Percentiles rank a stretch among this genome's conserved stretches.
These are phyloP conservation scores for Drosophila saltans DNA, from an alignment of 1,140 invertebrate genomes.

Conservation along the genomic window DNA sequence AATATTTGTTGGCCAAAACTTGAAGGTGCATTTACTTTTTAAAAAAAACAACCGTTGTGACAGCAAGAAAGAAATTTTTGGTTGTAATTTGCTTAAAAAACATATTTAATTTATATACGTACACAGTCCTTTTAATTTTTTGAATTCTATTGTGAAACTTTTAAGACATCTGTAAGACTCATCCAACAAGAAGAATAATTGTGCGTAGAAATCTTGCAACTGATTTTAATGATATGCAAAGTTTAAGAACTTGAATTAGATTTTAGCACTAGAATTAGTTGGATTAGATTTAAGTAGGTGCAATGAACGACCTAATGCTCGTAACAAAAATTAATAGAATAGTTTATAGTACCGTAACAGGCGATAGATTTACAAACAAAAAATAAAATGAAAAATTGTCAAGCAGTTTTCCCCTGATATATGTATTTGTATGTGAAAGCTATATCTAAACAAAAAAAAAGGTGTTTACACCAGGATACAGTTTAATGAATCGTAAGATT, in stretches of 20 bases:
- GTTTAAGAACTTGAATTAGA: constrained; percentile 14
- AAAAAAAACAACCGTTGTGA: background rate
- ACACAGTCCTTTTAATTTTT: background rate
- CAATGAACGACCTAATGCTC: constrained; percentile 16
- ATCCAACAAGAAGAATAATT: constrained; percentile 6
- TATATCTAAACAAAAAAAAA: background rate
- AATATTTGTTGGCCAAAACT: background rate
- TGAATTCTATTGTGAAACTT: constrained; percentile 7
- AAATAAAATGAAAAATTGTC: background rate
- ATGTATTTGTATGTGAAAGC: constrained; percentile 15
- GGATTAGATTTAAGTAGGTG: constrained; percentile 19
- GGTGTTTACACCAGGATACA: constrained; percentile 11
- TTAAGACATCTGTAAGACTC: constrained; percentile 10
- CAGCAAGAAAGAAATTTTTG: background rate
- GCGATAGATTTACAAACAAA: constrained; percentile 4
- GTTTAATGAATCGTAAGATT: constrained; percentile 7
- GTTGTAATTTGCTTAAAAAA: background rate
- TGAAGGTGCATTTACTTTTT: background rate
- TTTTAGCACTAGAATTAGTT: constrained; percentile 23
- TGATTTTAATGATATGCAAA: constrained; percentile 14
- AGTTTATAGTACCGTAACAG: constrained; percentile 14
- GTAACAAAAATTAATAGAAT: constrained; percentile 15
- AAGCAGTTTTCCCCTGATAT: constrained; percentile 8
- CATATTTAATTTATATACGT: background rate
- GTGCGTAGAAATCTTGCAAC: constrained; percentile 17